Conservation (phyloP, 2,797 vertebrate species). For the Coranthus polyacanthus region DNA sequence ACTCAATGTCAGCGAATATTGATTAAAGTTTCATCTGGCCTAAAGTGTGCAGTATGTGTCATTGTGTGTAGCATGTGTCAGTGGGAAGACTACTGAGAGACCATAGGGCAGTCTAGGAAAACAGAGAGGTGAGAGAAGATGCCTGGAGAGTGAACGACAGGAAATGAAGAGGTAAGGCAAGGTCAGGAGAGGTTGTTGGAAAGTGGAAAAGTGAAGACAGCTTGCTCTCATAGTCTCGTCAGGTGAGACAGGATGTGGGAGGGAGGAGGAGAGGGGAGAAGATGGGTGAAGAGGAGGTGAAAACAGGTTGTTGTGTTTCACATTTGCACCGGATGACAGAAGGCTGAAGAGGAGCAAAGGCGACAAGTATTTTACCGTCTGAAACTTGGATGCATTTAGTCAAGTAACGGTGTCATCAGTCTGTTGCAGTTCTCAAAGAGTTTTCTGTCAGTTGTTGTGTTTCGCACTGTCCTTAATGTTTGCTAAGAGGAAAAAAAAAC, state of each 20-base stretch:
- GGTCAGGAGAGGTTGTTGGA: slow-evolving; percentile 12
- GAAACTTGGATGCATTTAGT: neutral
- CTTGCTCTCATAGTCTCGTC: neutral
- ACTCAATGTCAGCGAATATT: no score
- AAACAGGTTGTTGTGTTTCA: slow-evolving; percentile 17
- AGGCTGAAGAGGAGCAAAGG: slow-evolving; percentile 5
- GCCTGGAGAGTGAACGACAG: slow-evolving; percentile 1
- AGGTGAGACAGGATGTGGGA: slow-evolving; percentile 3
- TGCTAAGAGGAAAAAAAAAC: neutral
- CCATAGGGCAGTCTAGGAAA: neutral
- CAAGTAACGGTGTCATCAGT: neutral
- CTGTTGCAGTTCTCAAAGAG: neutral
- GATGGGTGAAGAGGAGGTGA: slow-evolving; percentile 7
- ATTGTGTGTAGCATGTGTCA: neutral
- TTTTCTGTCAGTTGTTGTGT: neutral
- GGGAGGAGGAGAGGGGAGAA: neutral
- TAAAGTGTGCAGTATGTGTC: neutral
- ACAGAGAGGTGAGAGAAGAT: slow-evolving; percentile 1
- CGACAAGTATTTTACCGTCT: slow-evolving; percentile 1
- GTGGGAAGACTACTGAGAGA: neutral
- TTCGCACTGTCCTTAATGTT: neutral
- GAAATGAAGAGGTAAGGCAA: slow-evolving; percentile 11
- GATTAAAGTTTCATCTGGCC: neutral
- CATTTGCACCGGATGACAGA: slow-evolving; percentile 20
- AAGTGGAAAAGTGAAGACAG: slow-evolving; percentile 3